Percentiles rank a stretch among this genome's conserved stretches.
Evolutionary conservation across 2,888 invertebrate species (phyloP).

Genomic region (Amphipoea lucens): DNA sequence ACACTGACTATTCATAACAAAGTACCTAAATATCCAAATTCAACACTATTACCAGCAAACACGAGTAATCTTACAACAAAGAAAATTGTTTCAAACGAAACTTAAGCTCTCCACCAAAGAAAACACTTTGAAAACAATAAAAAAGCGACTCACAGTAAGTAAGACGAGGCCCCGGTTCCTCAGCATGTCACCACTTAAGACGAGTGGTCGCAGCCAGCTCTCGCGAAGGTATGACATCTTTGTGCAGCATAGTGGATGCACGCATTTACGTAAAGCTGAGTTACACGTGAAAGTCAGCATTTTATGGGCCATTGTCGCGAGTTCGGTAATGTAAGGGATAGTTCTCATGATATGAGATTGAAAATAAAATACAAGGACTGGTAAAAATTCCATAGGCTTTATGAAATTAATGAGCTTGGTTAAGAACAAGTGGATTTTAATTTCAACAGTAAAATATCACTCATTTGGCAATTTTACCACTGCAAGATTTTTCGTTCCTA

Average conservation of each 20-base stretch:
- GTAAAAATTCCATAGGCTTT: background rate
- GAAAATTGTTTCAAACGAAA: slow-evolving; percentile 22
- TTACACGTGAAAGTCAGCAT: slow-evolving; percentile 55
- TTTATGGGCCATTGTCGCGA: slow-evolving; percentile 59
- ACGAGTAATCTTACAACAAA: slow-evolving; percentile 12
- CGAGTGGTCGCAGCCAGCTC: slow-evolving; percentile 62
- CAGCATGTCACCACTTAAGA: slow-evolving; percentile 66
- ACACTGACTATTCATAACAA: too few species aligned
- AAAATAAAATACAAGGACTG: background rate
- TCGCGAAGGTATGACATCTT: slow-evolving; percentile 61
- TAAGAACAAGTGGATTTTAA: background rate
- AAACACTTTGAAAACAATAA: slow-evolving; percentile 58
- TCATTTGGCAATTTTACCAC: background rate
- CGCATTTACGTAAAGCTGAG: slow-evolving; percentile 55
- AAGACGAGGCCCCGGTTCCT: slow-evolving; percentile 53
- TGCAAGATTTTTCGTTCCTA: background rate
- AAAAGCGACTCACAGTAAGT: slow-evolving; percentile 62
- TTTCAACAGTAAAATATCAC: background rate
- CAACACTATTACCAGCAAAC: background rate
- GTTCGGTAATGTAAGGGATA: slow-evolving; percentile 40
- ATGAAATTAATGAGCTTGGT: background rate
- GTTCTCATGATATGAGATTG: slow-evolving; percentile 1
- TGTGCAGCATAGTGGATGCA: slow-evolving; percentile 45
- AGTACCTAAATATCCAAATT: background rate
- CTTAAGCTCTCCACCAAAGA: slow-evolving; percentile 32